phyloP scores from a whole-genome alignment of 2,888 invertebrate genomes.

The Sceliomorpha sp. region DNA sequence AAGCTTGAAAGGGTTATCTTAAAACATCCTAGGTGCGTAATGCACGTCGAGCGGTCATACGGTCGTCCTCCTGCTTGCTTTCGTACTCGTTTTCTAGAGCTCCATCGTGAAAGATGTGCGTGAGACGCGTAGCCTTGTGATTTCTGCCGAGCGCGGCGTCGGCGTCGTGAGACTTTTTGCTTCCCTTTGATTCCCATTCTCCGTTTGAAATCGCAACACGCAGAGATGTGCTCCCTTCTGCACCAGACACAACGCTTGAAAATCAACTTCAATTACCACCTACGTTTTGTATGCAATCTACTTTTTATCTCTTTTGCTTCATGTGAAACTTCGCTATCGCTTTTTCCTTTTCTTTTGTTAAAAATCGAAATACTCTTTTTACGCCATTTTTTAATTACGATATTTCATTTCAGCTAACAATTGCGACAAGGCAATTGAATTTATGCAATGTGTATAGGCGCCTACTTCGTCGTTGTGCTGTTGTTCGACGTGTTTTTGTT shows the following conservation, averaged over 20 bases:
- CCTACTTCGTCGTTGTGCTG: too few relatives aligned
- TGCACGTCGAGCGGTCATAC: constrained; percentile 35
- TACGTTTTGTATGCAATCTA: constrained; percentile 1
- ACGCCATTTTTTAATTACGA: too few relatives aligned
- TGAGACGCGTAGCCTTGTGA: constrained; percentile 51
- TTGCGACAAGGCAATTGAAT: too few relatives aligned
- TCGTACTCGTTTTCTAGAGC: constrained; percentile 40
- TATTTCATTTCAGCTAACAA: too few relatives aligned
- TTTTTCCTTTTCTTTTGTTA: too few relatives aligned
- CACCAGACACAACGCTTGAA: constrained; percentile 16
- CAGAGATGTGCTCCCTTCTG: constrained; percentile 37
- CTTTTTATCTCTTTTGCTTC: too few relatives aligned
- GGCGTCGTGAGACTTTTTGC: constrained; percentile 44
- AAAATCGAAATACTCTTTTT: too few relatives aligned
- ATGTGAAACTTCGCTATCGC: too few relatives aligned
- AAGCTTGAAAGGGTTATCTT: constrained; percentile 48
- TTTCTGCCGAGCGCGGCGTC: constrained; percentile 33
- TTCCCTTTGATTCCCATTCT: constrained; percentile 44
- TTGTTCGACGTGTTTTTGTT: too few relatives aligned
- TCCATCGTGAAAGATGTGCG: constrained; percentile 44
- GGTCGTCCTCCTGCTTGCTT: constrained; percentile 46
- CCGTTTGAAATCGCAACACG: constrained; percentile 23
- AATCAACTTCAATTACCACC: constrained; percentile 24
- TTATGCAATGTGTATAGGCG: too few relatives aligned
- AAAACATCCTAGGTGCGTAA: constrained; percentile 50